Evolutionary conservation across 2,888 invertebrate species (phyloP), one percentile per base, ranked within the genome.

Genomic region (Agrochola circellaris): DNA sequence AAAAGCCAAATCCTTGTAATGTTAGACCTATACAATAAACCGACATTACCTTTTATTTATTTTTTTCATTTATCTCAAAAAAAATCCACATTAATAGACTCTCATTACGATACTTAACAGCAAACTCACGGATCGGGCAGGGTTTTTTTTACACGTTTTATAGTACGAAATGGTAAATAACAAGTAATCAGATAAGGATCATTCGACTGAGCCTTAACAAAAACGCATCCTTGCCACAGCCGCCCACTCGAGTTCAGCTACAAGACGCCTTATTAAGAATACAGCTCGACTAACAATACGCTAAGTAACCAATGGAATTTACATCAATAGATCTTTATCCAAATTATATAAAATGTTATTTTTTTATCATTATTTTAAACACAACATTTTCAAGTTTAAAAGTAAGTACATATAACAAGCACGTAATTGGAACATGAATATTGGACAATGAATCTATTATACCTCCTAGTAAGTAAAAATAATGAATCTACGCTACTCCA

Each of bases 161-260:
- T 26, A 56, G 13, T 58, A 58, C 13, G 6, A 26, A 26, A 58
- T 26, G 26, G 58, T 58, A 60, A n/a, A 56, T 56, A n/a, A 56
- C 11, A 56, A 13, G n/a, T n/a, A 13, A 56, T 34, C 54, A 67
- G 42, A 61, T 69, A 64, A 76, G 62, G 45, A 69, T 62, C 60
- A 58, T 67, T 58, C 5, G 13, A 54, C 82, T 62, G 84, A 23
- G 70, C 77, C 85, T 88, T 85, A 83, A 83, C 65, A 82, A 76
- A 80, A 84, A 85, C 87, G 91, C 92, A 91, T 91, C 93, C 91
- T 91, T 90, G 90, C 89, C 83, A 80, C 68, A 69, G 66, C 90
- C 94, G 91, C 94, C 94, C 93, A 94, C 94, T 91, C 89, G 77
- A 82, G 83, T 85, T 88, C 85, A 83, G 81, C 62, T 90, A 91